These are phyloP conservation scores for Luperina testacea DNA, from an alignment of 2,888 invertebrate species.

Conservation along the genomic window DNA sequence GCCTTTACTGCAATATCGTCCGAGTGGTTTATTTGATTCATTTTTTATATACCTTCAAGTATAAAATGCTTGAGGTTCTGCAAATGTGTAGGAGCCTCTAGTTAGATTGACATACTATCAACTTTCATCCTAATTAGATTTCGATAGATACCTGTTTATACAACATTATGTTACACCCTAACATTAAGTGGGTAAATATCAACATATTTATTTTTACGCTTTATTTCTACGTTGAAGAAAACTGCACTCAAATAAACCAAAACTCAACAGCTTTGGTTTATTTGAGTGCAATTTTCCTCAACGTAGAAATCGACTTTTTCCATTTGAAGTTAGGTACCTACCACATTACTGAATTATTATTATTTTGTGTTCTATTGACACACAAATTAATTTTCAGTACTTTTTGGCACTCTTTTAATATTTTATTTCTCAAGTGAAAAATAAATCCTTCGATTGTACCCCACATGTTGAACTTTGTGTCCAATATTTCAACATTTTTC, in stretches of 20 bases:
- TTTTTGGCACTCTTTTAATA: too few species aligned
- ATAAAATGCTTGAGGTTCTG: neutral
- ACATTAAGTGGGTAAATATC: neutral
- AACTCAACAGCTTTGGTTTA: neutral
- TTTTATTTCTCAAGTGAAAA: neutral
- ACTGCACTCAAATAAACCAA: too few species aligned
- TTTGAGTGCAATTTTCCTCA: neutral
- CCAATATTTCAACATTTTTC: constrained; percentile 3
- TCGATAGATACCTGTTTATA: neutral
- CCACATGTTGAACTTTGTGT: neutral
- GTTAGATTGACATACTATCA: neutral
- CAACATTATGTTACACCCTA: neutral
- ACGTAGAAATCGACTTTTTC: too few species aligned
- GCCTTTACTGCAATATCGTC: constrained; percentile 4
- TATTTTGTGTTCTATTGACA: neutral
- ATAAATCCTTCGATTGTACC: neutral
- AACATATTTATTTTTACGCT: too few species aligned
- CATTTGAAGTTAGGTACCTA: neutral
- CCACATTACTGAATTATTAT: neutral
- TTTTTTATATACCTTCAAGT: neutral
- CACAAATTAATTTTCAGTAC: neutral
- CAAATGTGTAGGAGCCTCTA: neutral
- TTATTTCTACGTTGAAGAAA: too few species aligned
- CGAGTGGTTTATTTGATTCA: neutral
- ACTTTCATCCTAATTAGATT: neutral